These are phyloP conservation scores for Diaperis boleti DNA, from an alignment of 2,888 invertebrate genomes.

Conservation along the genomic window DNA sequence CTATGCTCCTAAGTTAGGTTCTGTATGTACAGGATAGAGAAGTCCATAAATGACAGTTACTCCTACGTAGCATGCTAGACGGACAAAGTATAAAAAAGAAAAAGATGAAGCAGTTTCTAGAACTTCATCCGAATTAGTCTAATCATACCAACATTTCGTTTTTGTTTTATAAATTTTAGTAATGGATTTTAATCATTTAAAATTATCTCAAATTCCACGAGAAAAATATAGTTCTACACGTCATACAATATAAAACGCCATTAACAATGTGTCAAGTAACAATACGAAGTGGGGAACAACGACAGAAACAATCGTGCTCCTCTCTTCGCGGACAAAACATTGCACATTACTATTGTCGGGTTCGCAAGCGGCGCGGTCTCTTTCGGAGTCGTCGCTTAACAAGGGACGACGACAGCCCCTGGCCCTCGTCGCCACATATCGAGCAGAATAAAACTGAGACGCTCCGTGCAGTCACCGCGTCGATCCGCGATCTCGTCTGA, in stretches of 20 bases:
- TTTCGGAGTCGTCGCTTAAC: slow-evolving; percentile 22
- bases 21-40: slow-evolving; percentile 57
- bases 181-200: slow-evolving; percentile 40
- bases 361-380: slow-evolving; percentile 44
- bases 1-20: slow-evolving; percentile 52
- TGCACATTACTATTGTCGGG: slow-evolving; percentile 53
- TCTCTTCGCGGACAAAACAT: slow-evolving; percentile 50
- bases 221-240: slow-evolving; percentile 58
- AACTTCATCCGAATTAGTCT: slow-evolving; percentile 39
- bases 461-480: slow-evolving; percentile 17
- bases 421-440: slow-evolving; percentile 12
- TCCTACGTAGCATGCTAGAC: slow-evolving; percentile 57
- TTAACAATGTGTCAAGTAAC: slow-evolving; percentile 62
- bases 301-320: slow-evolving; percentile 45
- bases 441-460: slow-evolving; percentile 12
- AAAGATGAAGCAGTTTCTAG: slow-evolving; percentile 45
- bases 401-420: slow-evolving; percentile 32
- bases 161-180: slow-evolving; percentile 44
- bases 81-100: slow-evolving; percentile 47
- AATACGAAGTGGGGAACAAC: slow-evolving; percentile 55
- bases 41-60: slow-evolving; percentile 55
- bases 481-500: slow-evolving; percentile 44
- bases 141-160: slow-evolving; percentile 44
- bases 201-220: slow-evolving; percentile 49
- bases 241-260: slow-evolving; percentile 59